Evolutionary conservation across 2,113 vertebrate species (phyloP).

Genomic region (Spilogale gracilis): DNA sequence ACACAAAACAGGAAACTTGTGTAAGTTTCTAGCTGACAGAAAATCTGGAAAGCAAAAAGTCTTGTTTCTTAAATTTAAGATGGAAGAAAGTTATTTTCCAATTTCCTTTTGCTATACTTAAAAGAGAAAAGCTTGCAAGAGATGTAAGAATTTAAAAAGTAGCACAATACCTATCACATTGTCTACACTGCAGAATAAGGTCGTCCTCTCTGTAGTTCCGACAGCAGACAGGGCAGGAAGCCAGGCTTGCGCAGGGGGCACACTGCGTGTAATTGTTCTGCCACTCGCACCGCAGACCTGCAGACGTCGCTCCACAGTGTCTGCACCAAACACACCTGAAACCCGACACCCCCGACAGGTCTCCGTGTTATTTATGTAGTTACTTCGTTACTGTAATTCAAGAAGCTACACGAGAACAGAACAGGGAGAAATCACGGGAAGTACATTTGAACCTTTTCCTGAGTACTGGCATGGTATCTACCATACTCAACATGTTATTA

Average conservation of each 20-base stretch:
- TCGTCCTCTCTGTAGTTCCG: constrained; percentile 93
- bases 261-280: constrained; percentile 98
- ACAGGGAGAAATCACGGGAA: rapidly evolving
- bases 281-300: constrained; percentile 96
- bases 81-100: background rate
- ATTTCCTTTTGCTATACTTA: background rate
- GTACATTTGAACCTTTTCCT: background rate
- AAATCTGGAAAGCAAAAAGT: background rate
- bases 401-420: background rate
- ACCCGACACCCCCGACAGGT: constrained; percentile 60
- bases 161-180: constrained; percentile 94
- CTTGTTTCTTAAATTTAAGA: background rate
- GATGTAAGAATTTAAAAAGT: background rate
- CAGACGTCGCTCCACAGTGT: constrained; percentile 95
- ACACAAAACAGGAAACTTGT: background rate
- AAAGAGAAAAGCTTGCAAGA: background rate
- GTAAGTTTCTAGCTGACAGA: background rate
- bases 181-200: constrained; percentile 96
- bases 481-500: background rate
- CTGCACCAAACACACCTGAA: constrained; percentile 98
- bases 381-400: background rate
- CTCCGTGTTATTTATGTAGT: background rate
- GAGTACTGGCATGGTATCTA: rapidly evolving
- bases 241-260: constrained; percentile 95
- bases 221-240: constrained; percentile 92